Evolutionary conservation across 2,888 invertebrate species (phyloP), one percentile per base, ranked within the genome.

Genomic region (Schizotus pectinicornis): DNA sequence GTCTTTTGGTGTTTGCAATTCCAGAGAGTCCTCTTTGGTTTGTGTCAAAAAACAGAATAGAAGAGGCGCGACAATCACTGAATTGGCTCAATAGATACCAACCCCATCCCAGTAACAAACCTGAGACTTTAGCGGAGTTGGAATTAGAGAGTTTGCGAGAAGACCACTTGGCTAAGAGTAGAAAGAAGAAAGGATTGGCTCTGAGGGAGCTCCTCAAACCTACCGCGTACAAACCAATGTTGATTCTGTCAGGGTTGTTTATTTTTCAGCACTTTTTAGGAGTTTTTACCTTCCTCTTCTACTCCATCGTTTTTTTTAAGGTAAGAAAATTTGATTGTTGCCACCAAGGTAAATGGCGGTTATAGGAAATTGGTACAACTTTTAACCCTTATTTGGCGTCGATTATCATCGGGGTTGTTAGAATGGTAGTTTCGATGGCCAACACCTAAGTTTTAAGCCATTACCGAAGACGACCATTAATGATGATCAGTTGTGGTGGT

Each of bases 11-110:
- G 5, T 69, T 82, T 61, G 79, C 81, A 55, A 79, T 83, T 1
- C 83, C 83, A 0, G 85, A 85, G 72, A 84, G 83, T 45, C 84
- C 85, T 0, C 80, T 81, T 1, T 85, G 84, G 84, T 75, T 84
- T 0, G 80, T 84, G 3, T 80, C 82, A 0, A 82, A 81, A 64
- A 83, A 82, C 1, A 75, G 81, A 9, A 72, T 76, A 7, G 82
- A 81, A 1, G 80, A 83, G 38, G 84, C 84, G 0, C 79, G 79
- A 36, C 79, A 79, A 46, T 77, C 83, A 0, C 67, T 84, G 22
- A 79, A 79, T 56, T 82, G 82, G 81, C 77, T 79, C 33, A 76
- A 80, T 61, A 76, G 74, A 58, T 74, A 77, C 50, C 80, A 81
- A 67, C 79, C 79, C 5, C 22, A 22, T 22, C 22, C 22, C 22